Percentiles rank a stretch among this genome's conserved stretches.
Evolutionary conservation across 2,113 vertebrate species (phyloP).

Genomic region (Cynoglossus semilaevis): DNA sequence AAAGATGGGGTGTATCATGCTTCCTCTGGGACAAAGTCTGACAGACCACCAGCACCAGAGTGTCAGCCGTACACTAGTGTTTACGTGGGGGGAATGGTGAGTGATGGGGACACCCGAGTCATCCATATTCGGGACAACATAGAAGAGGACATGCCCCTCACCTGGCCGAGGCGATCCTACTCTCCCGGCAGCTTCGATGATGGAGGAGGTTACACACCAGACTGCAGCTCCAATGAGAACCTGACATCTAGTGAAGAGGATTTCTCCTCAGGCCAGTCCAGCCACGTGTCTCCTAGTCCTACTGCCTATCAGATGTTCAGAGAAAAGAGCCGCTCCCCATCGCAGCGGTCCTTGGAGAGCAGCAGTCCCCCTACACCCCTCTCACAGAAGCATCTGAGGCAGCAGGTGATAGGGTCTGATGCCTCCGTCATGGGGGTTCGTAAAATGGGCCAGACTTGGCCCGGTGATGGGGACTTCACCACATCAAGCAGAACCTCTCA

Average conservation of each 20-base stretch:
- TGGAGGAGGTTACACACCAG: conserved; percentile 93
- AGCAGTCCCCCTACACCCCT: conserved; percentile 93
- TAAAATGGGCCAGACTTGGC: conserved; percentile 89
- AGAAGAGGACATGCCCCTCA: conserved; percentile 84
- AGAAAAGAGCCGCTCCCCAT: conserved; percentile 91
- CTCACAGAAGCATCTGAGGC: conserved; percentile 85
- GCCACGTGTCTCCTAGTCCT: conserved; percentile 92
- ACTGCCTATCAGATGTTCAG: conserved; percentile 84
- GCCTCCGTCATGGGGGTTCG: conserved; percentile 82
- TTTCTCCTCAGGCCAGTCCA: conserved; percentile 93
- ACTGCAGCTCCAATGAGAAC: conserved; percentile 99
- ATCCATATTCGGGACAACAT: conserved; percentile 77
- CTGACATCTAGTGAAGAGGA: conserved; percentile 98
- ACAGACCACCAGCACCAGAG: conserved; percentile 79
- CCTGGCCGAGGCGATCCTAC: conserved; percentile 91
- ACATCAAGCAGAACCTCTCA: conserved; percentile 79
- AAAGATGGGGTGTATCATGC: conserved; percentile 46
- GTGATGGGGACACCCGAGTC: conserved; percentile 73
- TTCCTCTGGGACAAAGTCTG: conserved; percentile 69
- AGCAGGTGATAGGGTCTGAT: conserved; percentile 82
- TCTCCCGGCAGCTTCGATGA: conserved; percentile 92
- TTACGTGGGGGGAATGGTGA: conserved; percentile 79
- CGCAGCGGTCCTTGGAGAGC: conserved; percentile 94
- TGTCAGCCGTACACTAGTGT: conserved; percentile 88
- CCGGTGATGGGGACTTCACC: conserved; percentile 84